Evolutionary conservation across 2,797 vertebrate genomes (phyloP), one percentile per base, ranked within the genome.

Genomic region (Amniataba percoides): DNA sequence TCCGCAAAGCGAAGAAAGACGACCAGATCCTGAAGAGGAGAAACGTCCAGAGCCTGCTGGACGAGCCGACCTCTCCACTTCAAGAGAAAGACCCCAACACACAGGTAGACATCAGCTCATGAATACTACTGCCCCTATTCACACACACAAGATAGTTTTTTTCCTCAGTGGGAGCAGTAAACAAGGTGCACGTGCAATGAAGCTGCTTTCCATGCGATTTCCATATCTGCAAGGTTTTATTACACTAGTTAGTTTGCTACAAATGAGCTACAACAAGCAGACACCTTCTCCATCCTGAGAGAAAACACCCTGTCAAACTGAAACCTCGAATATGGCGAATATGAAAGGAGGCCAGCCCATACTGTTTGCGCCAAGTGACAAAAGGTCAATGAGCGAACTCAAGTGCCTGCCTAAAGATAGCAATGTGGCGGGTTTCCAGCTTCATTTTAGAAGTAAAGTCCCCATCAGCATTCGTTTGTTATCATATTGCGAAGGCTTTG

Each of bases 1-100:
- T 99, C 42, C 94, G 98, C 16, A 99, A 97, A 91, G 96, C 97
- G 0, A 99, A 97, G 90, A 99, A 97, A 80, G 97, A 99, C 61
- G 97, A 98, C 1, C 97, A 98, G 87, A 95, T 99, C 88, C 92
- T 97, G 63, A 99, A 99, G 89, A 96, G 94, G 90, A 96, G 98
- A 86, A 97, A 98, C 4, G 96, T 98, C 21, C 93, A 93, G 83
- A 95, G 81, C 25, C 93, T 95, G 36, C 89, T 93, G 8, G 96
- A 97, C 0, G 96, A 97, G 40, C 93, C 94, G 0, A 91, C 92
- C 12, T 97, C 95, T 73, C 94, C 96, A 3, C 93, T 96, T 46
- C 95, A 96, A 63, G 96, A 97, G 78, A 94, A 95, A 34, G 91
- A 88, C 13, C 92, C 89, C 18, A 95, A 93, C 64, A 94, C 94